Base-by-base conservation (phyloP, 2,113 vertebrate species). In the Sula dactylatra region DNA sequence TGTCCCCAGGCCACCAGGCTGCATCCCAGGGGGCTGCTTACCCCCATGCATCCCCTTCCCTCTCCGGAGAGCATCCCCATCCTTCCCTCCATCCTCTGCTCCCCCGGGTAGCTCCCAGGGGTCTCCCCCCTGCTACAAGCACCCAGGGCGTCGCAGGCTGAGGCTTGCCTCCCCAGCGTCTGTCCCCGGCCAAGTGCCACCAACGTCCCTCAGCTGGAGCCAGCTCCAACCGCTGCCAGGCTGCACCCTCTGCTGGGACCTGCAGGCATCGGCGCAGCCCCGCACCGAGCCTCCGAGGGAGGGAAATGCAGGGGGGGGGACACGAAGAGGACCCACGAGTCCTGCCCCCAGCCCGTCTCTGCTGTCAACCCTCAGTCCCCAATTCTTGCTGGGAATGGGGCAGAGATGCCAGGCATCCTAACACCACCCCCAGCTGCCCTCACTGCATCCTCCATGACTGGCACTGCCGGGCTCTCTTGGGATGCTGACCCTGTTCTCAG, bases 181-280 rank as follows among this genome's bases (percentile, higher is more conserved):
- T 29, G 52, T 38, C 18, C 18, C 27, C 36, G 11, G 44, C 49
- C 74, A 32, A 55, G 61, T 20, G 31, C 71, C 47, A 18, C 18
- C 59, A 0, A 9, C 3, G 32, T 95, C 65, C 84, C 55, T 16
- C 7, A 9, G 27, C 64, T 42, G 70, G 40, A 69, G 59, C 42
- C 71, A 17, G 58, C 56, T 85, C 55, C 94, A 96, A 96, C 15
- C 38, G 94, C 93, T 95, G 92, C 92, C 71, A 16, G 82, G 95
- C 87, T 96, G 96, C 96, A 92, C 97, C 97, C 97, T 95, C 97
- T 97, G 97, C 92, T 93, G 97, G 96, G 92, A 79, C 45, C 78
- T 22, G 62, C 87, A 17, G 94, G 96, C 96, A 96, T 93, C 50
- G 92, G 89, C 96, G 21, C 83, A 25, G 61, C 44, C 44, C 69